Percentiles rank a stretch among this genome's conserved stretches.
Evolutionary conservation across 1,140 invertebrate genomes (phyloP).

Genomic region (Tetragonula clypearis): DNA sequence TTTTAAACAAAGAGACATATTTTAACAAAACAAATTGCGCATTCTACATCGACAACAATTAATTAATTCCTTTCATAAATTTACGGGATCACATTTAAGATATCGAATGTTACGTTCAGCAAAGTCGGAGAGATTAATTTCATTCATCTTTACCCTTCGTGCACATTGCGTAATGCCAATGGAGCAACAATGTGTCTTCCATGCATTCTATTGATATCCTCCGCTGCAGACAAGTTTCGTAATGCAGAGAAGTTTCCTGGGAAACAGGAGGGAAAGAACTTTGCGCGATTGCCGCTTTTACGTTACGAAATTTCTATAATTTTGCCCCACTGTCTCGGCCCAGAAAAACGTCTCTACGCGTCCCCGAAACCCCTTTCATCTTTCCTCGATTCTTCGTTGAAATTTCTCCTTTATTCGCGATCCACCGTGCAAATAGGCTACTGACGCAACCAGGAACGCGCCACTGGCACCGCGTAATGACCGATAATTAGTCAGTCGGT

Average conservation of each 20-base stretch:
- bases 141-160: background rate
- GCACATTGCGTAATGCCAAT: background rate
- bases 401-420: slow-evolving; percentile 57
- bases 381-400: slow-evolving; percentile 23
- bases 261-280: too few relatives aligned
- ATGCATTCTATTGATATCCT: background rate
- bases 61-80: too few relatives aligned
- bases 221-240: background rate
- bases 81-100: background rate
- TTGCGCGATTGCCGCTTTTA: background rate
- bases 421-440: slow-evolving; percentile 50
- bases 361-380: background rate
- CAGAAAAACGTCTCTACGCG: background rate
- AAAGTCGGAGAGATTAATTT: background rate
- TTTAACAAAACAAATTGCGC: too few relatives aligned
- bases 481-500: slow-evolving; percentile 69
- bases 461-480: slow-evolving; percentile 57
- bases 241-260: background rate
- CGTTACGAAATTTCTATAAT: background rate
- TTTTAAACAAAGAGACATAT: too few relatives aligned
- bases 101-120: background rate
- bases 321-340: background rate
- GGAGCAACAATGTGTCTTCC: background rate
- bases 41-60: too few relatives aligned
- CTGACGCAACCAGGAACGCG: slow-evolving; percentile 54